Evolutionary conservation across 2,888 invertebrate species (phyloP).

Genomic region (Cataglyphis cursor): DNA sequence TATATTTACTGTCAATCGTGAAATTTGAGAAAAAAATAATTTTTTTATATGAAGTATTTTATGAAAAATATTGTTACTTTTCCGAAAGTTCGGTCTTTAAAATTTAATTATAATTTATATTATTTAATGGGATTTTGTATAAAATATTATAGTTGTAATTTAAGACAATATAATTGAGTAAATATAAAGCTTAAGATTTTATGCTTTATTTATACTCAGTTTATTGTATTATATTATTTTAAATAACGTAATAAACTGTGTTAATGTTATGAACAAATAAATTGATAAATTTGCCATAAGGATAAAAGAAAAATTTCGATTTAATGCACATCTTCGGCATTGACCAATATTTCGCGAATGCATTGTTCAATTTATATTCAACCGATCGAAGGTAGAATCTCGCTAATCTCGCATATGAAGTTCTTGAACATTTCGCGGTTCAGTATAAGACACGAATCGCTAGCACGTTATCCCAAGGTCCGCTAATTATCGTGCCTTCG

Average conservation of each 20-base stretch:
- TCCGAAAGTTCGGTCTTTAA: neutral
- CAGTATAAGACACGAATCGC: constrained; percentile 60
- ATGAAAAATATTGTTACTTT: neutral
- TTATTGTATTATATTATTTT: neutral
- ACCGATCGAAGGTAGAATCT: constrained; percentile 29
- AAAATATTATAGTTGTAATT: neutral
- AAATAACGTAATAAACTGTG: neutral
- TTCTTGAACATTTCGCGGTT: constrained; percentile 51
- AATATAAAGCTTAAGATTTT: neutral
- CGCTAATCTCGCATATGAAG: constrained; percentile 52
- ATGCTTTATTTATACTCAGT: neutral
- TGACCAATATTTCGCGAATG: constrained; percentile 41
- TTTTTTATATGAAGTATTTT: neutral
- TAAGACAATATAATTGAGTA: too few relatives aligned
- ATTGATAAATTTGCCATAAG: neutral
- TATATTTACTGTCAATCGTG: neutral
- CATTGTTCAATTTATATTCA: constrained; percentile 50
- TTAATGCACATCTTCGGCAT: neutral
- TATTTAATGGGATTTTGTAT: neutral
- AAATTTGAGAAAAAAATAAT: neutral
- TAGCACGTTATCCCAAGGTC: constrained; percentile 71
- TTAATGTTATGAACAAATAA: neutral
- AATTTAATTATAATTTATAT: neutral
- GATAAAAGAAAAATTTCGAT: neutral
- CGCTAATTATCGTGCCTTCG: constrained; percentile 71